Evolutionary conservation across 2,888 invertebrate species (phyloP).

Genomic region (Pinctada fucata): DNA sequence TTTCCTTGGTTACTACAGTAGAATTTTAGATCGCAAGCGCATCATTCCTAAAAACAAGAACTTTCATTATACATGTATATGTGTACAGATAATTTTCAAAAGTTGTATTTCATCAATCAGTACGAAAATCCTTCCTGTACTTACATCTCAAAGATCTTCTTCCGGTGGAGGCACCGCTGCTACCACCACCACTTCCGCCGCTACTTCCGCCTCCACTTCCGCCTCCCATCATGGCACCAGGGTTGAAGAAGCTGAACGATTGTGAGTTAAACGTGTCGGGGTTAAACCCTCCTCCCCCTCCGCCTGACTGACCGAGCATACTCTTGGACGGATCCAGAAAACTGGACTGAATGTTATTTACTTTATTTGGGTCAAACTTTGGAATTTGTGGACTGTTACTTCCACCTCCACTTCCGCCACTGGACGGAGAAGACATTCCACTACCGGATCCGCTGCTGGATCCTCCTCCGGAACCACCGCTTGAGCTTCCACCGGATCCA

Average conservation of each 20-base stretch:
- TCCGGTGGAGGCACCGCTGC: background rate
- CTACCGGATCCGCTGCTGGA: slow-evolving; percentile 30
- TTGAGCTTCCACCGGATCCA: background rate
- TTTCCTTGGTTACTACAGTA: no score
- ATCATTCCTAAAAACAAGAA: no score
- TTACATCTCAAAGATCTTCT: background rate
- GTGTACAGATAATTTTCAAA: no score
- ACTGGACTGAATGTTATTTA: slow-evolving; percentile 49
- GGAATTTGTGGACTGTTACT: slow-evolving; percentile 38
- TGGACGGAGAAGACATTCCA: background rate
- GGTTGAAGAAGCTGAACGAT: slow-evolving; percentile 50
- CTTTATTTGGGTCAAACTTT: slow-evolving; percentile 52
- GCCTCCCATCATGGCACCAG: slow-evolving; percentile 39
- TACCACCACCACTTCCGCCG: slow-evolving; percentile 5
- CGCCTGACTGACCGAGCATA: slow-evolving; percentile 46
- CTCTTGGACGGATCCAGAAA: slow-evolving; percentile 51
- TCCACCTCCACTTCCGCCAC: slow-evolving; percentile 12
- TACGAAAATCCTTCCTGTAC: no score
- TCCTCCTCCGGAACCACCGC: slow-evolving; percentile 5
- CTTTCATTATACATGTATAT: no score
- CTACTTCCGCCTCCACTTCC: slow-evolving; percentile 32
- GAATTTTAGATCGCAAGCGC: no score
- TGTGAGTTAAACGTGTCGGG: slow-evolving; percentile 46
- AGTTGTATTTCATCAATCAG: no score
- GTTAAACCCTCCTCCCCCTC: slow-evolving; percentile 44